phyloP scores from a whole-genome alignment of 2,888 invertebrate species.

The Dicranocentrus wangi region DNA sequence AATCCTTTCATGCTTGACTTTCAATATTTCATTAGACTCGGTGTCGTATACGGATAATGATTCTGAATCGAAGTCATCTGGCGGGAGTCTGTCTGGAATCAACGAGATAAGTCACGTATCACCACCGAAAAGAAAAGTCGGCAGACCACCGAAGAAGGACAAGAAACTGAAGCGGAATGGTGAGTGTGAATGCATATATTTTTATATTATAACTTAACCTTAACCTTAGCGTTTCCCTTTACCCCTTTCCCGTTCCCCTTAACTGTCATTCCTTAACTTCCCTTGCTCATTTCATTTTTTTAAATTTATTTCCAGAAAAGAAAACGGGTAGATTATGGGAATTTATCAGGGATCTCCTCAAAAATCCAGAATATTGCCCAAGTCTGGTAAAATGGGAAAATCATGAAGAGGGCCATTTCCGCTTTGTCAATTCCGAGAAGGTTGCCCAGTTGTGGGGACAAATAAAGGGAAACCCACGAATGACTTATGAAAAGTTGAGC shows the following conservation, averaged over 20 bases:
- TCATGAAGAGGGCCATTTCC: constrained; percentile 86
- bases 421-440: constrained; percentile 89
- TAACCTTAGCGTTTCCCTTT: too few species aligned
- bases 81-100: constrained; percentile 67
- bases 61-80: constrained; percentile 70
- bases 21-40: constrained; percentile 50
- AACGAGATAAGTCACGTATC: constrained; percentile 62
- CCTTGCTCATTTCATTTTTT: too few species aligned
- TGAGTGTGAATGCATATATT: too few species aligned
- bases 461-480: constrained; percentile 88
- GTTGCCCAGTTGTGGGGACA: constrained; percentile 91
- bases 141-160: constrained; percentile 72
- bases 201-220: too few species aligned
- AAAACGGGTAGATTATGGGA: constrained; percentile 82
- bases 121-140: constrained; percentile 72
- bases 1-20: neutral
- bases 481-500: constrained; percentile 95
- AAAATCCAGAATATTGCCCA: constrained; percentile 85
- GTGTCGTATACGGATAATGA: constrained; percentile 69
- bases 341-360: constrained; percentile 87
- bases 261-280: too few species aligned
- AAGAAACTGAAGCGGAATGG: constrained; percentile 72
- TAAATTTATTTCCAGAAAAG: constrained; percentile 74
- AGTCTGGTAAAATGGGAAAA: constrained; percentile 92
- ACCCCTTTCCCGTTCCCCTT: too few species aligned